Conservation (phyloP, 1,140 invertebrate genomes). For the Nilaparvata lugens region DNA sequence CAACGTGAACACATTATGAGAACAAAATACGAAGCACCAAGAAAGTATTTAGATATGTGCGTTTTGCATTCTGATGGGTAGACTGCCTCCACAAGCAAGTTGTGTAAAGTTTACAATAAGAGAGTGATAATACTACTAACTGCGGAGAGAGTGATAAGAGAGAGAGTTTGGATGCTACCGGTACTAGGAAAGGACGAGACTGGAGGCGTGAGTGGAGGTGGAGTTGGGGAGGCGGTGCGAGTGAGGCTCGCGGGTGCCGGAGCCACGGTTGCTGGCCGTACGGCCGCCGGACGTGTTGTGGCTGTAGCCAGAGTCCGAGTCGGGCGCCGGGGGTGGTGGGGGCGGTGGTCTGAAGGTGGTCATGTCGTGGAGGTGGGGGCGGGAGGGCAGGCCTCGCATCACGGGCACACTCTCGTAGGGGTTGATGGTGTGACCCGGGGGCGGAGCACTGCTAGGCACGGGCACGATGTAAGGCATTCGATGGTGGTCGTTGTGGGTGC, state of each 20-base stretch:
- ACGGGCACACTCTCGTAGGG: slow-evolving; percentile 49
- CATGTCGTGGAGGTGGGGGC: slow-evolving; percentile 13
- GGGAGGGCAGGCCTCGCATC: slow-evolving; percentile 38
- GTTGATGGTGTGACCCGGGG: slow-evolving; percentile 32
- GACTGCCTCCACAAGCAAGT: too few species aligned
- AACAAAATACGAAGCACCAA: too few species aligned
- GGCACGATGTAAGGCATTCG: slow-evolving; percentile 42
- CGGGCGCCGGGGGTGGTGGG: slow-evolving; percentile 12
- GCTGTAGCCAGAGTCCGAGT: slow-evolving; percentile 58
- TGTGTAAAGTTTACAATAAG: too few species aligned
- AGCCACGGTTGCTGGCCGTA: background rate
- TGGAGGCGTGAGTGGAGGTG: background rate
- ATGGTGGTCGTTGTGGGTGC: slow-evolving; percentile 32
- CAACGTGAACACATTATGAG: too few species aligned
- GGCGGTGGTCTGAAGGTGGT: slow-evolving; percentile 24
- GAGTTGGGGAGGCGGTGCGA: slow-evolving; percentile 1
- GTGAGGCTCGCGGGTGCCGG: background rate
- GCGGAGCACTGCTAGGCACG: slow-evolving; percentile 37
- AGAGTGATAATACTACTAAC: background rate
- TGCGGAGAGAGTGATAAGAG: background rate
- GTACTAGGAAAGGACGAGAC: slow-evolving; percentile 15
- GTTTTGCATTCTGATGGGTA: too few species aligned
- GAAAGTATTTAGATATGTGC: too few species aligned
- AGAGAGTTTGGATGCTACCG: background rate
- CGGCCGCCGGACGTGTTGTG: slow-evolving; percentile 47